Percentiles rank a stretch among this genome's conserved stretches.
phyloP scores from a whole-genome alignment of 2,113 vertebrate species.

The Beaufortia kweichowensis region DNA sequence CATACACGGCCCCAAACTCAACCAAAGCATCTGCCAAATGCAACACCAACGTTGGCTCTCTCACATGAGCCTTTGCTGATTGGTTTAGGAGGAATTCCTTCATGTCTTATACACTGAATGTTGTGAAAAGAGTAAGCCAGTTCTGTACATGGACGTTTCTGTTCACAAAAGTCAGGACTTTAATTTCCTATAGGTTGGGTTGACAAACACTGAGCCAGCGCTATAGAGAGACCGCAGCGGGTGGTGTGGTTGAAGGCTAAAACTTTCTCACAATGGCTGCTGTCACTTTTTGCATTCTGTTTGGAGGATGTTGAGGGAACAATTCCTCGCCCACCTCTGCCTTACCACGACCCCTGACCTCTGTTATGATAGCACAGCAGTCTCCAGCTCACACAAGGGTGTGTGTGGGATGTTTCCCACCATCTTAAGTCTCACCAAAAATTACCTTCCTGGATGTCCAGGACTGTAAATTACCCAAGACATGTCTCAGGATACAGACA shows the following conservation, averaged over 20 bases:
- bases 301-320: conserved; percentile 65
- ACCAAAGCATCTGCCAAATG: conserved; percentile 34
- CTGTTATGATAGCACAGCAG: conserved; percentile 36
- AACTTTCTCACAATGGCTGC: conserved; percentile 63
- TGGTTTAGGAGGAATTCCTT: neutral
- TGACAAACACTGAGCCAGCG: conserved; percentile 58
- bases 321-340: conserved; percentile 63
- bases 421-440: conserved; percentile 39
- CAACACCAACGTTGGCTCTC: neutral
- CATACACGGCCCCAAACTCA: conserved; percentile 49
- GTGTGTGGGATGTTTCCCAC: conserved; percentile 5
- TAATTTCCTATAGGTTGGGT: conserved; percentile 51
- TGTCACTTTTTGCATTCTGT: conserved; percentile 64
- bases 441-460: conserved; percentile 61
- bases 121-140: neutral
- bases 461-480: conserved; percentile 57
- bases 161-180: conserved; percentile 17
- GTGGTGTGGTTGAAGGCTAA: conserved; percentile 54
- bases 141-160: conserved; percentile 10
- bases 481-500: conserved; percentile 63
- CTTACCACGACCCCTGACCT: conserved; percentile 50
- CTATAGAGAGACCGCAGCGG: conserved; percentile 48
- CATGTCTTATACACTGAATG: neutral
- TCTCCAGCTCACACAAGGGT: conserved; percentile 19
- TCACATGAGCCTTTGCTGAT: conserved; percentile 5